These are phyloP conservation scores for Epinotia bilunana DNA, from an alignment of 2,888 invertebrate genomes.

Conservation along the genomic window DNA sequence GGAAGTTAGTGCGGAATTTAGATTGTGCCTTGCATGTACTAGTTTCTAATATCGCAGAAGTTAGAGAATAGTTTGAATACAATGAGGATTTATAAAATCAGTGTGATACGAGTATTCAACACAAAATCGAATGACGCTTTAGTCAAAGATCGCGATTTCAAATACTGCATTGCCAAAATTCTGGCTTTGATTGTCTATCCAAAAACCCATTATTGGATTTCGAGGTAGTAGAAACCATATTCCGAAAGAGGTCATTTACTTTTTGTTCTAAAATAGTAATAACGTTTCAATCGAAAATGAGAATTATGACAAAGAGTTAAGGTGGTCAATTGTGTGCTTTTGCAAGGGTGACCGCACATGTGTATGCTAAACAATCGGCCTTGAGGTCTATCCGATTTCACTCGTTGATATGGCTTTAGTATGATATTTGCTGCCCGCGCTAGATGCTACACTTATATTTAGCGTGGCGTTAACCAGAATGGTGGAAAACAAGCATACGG, in stretches of 20 bases:
- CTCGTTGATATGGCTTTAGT: not conserved
- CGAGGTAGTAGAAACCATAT: not conserved
- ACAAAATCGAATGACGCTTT: no score
- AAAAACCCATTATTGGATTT: not conserved
- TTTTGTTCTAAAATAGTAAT: not conserved
- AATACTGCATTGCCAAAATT: not conserved
- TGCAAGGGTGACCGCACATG: slow-evolving; percentile 8
- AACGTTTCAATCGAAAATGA: not conserved
- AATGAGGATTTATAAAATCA: no score
- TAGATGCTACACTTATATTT: not conserved
- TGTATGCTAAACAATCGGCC: slow-evolving; percentile 22
- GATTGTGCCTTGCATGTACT: no score
- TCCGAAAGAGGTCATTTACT: not conserved
- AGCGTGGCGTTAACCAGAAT: not conserved
- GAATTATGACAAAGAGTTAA: not conserved
- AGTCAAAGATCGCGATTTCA: not conserved
- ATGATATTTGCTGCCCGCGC: not conserved
- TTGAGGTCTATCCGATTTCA: not conserved
- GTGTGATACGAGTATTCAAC: no score
- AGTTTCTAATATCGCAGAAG: no score
- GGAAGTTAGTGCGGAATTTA: no score
- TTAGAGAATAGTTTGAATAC: no score
- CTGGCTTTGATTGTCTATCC: not conserved
- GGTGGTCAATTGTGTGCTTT: not conserved
- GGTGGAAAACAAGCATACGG: not conserved